phyloP scores from a whole-genome alignment of 1,140 invertebrate species.

The Rhopalosiphum padi region DNA sequence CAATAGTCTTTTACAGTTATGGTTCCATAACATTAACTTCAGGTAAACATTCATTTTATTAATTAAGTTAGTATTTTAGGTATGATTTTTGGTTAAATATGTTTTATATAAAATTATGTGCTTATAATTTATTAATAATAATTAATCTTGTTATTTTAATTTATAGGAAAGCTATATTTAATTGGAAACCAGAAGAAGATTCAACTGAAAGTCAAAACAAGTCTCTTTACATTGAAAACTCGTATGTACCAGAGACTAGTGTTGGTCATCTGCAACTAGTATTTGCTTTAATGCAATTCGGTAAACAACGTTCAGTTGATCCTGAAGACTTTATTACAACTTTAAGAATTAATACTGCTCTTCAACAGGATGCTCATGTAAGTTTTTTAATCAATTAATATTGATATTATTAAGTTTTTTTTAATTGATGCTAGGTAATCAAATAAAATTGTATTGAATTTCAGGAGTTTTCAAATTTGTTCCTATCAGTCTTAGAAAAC shows the following conservation, averaged over 20 bases:
- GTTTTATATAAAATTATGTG: background rate
- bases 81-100: background rate
- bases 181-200: conserved; percentile 70
- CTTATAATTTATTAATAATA: background rate
- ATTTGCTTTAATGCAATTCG: conserved; percentile 73
- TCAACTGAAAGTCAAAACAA: conserved; percentile 63
- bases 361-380: conserved; percentile 72
- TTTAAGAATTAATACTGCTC: conserved; percentile 71
- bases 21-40: conserved; percentile 75
- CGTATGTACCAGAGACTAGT: conserved; percentile 64
- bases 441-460: conserved; percentile 36
- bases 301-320: conserved; percentile 69
- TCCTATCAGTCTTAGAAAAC: conserved; percentile 71
- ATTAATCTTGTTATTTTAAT: conserved; percentile 57
- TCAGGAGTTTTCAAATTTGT: conserved; percentile 77
- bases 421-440: background rate
- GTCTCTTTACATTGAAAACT: conserved; percentile 60
- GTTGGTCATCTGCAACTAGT: conserved; percentile 73
- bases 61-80: background rate
- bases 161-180: conserved; percentile 69
- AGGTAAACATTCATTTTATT: conserved; percentile 63
- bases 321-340: conserved; percentile 71
- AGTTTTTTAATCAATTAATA: background rate
- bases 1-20: conserved; percentile 76
- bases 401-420: background rate